phyloP scores from a whole-genome alignment of 2,797 vertebrate genomes.

The Ctenopoma kingsleyae region DNA sequence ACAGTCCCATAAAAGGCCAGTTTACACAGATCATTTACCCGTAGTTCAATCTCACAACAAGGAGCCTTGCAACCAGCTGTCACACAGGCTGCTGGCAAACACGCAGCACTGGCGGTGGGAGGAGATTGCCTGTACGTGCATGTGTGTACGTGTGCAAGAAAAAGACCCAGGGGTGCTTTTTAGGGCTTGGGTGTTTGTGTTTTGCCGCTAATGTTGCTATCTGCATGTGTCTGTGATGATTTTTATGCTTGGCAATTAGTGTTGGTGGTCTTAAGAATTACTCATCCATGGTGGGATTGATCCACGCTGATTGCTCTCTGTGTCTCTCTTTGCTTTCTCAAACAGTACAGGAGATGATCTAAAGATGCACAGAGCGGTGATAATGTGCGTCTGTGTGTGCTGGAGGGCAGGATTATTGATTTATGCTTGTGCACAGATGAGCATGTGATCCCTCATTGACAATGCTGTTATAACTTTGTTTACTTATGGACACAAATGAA shows the following conservation, averaged over 20 bases:
- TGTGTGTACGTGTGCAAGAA: background rate
- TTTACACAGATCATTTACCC: constrained; percentile 81
- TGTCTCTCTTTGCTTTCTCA: constrained; percentile 17
- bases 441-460: constrained; percentile 35
- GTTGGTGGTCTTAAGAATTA: constrained; percentile 3
- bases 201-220: constrained; percentile 18
- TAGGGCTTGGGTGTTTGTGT: constrained; percentile 21
- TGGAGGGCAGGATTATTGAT: constrained; percentile 41
- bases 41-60: constrained; percentile 45
- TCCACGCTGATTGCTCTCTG: background rate
- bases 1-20: constrained; percentile 73
- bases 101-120: constrained; percentile 3
- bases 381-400: constrained; percentile 24
- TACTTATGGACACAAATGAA: background rate
- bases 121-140: constrained; percentile 5
- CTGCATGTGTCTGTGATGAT: background rate
- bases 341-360: constrained; percentile 14
- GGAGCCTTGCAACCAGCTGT: constrained; percentile 62
- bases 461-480: constrained; percentile 11
- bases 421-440: constrained; percentile 29
- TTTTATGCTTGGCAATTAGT: constrained; percentile 11
- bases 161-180: constrained; percentile 13
- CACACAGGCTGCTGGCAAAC: constrained; percentile 55
- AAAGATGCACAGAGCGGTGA: constrained; percentile 11
- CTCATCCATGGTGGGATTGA: constrained; percentile 18